Evolutionary conservation across 2,888 invertebrate species (phyloP).

Genomic region (Rotaria macrura): DNA sequence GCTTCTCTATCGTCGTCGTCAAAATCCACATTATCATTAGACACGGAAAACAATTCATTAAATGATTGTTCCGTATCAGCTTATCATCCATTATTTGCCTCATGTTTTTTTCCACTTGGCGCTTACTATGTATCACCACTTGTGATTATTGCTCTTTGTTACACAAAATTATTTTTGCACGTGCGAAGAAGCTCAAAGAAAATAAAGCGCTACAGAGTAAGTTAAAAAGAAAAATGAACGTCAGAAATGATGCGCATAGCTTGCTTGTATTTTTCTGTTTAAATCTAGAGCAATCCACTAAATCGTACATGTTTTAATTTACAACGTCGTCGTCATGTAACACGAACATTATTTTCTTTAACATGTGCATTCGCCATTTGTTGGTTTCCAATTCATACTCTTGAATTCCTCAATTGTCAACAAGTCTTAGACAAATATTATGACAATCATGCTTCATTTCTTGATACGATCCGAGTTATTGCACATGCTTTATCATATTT

Average conservation of each 20-base stretch:
- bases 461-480: not conserved
- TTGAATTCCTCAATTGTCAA: conserved; percentile 18
- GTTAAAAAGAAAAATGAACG: not conserved
- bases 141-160: conserved; percentile 26
- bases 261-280: not conserved
- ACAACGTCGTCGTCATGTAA: not conserved
- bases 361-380: conserved; percentile 32
- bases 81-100: not conserved
- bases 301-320: not conserved
- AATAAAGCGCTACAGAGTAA: not conserved
- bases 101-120: not conserved
- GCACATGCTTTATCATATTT: conserved; percentile 32
- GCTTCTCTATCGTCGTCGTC: not conserved
- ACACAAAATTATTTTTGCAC: conserved; percentile 24
- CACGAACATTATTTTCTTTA: not conserved
- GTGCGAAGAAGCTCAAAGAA: conserved; percentile 5
- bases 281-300: not conserved
- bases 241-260: too few species aligned
- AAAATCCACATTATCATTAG: not conserved
- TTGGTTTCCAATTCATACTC: conserved; percentile 31
- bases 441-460: not conserved
- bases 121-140: conserved; percentile 27
- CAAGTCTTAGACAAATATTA: not conserved
- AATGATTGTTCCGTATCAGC: not conserved
- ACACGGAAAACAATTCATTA: not conserved